These are phyloP conservation scores for Eidolon dupreanum DNA, from an alignment of 2,797 vertebrate species.

Conservation along the genomic window DNA sequence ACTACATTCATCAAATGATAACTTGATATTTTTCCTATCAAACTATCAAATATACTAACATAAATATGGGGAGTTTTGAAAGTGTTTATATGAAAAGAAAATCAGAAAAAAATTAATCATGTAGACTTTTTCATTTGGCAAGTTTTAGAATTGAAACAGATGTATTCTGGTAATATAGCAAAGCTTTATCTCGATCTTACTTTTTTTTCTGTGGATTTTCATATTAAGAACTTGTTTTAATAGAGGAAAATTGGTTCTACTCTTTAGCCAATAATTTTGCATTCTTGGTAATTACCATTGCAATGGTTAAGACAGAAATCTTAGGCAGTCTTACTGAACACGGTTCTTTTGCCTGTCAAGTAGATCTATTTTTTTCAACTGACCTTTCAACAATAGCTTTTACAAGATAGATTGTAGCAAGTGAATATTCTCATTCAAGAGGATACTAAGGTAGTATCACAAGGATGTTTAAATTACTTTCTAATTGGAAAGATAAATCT, in stretches of 20 bases:
- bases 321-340: neutral
- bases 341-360: neutral
- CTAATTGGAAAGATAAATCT: constrained; percentile 3
- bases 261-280: neutral
- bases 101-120: neutral
- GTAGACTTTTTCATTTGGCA: neutral
- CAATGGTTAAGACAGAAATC: neutral
- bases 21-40: neutral
- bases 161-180: neutral
- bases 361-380: neutral
- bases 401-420: constrained; percentile 1
- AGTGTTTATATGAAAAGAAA: neutral
- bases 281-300: neutral
- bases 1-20: neutral
- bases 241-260: neutral
- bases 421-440: neutral
- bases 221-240: neutral
- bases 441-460: neutral
- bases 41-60: neutral
- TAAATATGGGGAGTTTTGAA: neutral
- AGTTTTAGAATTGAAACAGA: neutral
- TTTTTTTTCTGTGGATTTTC: neutral
- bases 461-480: constrained; percentile 50
- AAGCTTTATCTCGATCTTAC: neutral
- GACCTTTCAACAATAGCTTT: constrained; percentile 22